Evolutionary conservation across 2,797 vertebrate species (phyloP), one percentile per base, ranked within the genome.

Genomic region (Poeciliopsis infans): DNA sequence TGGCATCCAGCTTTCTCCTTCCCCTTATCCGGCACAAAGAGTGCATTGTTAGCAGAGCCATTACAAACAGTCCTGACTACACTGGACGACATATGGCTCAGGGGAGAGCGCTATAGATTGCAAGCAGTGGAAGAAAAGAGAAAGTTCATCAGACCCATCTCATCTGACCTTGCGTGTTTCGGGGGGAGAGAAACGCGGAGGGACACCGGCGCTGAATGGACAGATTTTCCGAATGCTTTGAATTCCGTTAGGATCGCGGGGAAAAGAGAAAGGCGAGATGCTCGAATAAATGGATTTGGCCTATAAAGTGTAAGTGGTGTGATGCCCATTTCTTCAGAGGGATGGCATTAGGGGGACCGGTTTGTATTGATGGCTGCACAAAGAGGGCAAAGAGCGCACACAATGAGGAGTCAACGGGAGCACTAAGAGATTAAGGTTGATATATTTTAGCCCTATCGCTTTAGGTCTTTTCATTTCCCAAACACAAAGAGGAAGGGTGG

Each of bases 191-290:
- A 95, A 96, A 96, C 95, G 95, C 94, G 83, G 89, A 88, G 88
- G 94, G 95, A 97, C 89, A 94, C 95, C 91, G 92, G 23, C 57
- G 95, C 94, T 98, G 97, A 98, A 98, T 97, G 96, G 97, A 97
- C 96, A 98, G 95, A 98, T 98, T 98, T 99, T 98, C 97, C 97
- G 97, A 98, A 98, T 98, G 97, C 97, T 99, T 99, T 97, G 97
- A 95, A 98, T 97, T 97, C 96, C 94, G 96, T 97, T 97, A 96
- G 96, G 96, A 96, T 93, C 94, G 95, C 95, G 95, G 94, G 83
- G 82, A 86, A 25, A 20, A 86, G 87, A 88, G 88, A 93, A 90
- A 90, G 86, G 88, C 75, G 93, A 94, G 95, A 96, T 91, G 94
- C 96, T 95, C 75, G 81, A 95, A 96, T 95, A 97, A 97, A 97